phyloP scores from a whole-genome alignment of 1,140 invertebrate genomes.

The Achroia grisella region DNA sequence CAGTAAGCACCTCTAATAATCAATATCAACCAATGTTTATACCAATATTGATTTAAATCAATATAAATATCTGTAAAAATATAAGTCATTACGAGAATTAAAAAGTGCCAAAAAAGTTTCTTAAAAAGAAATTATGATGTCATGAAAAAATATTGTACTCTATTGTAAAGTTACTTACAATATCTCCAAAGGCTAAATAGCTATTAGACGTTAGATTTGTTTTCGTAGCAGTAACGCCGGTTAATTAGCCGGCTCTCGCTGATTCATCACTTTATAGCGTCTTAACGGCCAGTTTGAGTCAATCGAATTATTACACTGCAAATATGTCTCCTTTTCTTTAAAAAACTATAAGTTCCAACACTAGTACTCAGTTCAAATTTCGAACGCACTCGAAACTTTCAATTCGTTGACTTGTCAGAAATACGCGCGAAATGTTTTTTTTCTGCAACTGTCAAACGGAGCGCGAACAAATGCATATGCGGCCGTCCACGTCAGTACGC shows the following conservation, averaged over 20 bases:
- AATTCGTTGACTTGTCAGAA: constrained; percentile 41
- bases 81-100: no score
- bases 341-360: constrained; percentile 26
- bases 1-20: no score
- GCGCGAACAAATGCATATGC: constrained; percentile 38
- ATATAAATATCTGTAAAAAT: no score
- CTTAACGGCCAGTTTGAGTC: constrained; percentile 44
- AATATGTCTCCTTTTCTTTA: constrained; percentile 19
- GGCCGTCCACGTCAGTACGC: constrained; percentile 57
- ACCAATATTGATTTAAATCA: no score
- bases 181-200: constrained; percentile 28
- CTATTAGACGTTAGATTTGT: constrained; percentile 46
- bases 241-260: constrained; percentile 68
- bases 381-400: constrained; percentile 40
- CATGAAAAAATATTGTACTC: background rate
- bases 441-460: constrained; percentile 46
- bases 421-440: constrained; percentile 62
- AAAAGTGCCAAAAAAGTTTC: no score
- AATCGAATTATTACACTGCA: constrained; percentile 42
- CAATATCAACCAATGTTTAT: no score
- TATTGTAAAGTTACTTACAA: constrained; percentile 65
- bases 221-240: constrained; percentile 56
- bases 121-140: no score
- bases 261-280: constrained; percentile 69
- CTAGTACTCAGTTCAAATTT: constrained; percentile 24